These are phyloP conservation scores for Boloria selene DNA, from an alignment of 2,888 invertebrate species.

Conservation along the genomic window DNA sequence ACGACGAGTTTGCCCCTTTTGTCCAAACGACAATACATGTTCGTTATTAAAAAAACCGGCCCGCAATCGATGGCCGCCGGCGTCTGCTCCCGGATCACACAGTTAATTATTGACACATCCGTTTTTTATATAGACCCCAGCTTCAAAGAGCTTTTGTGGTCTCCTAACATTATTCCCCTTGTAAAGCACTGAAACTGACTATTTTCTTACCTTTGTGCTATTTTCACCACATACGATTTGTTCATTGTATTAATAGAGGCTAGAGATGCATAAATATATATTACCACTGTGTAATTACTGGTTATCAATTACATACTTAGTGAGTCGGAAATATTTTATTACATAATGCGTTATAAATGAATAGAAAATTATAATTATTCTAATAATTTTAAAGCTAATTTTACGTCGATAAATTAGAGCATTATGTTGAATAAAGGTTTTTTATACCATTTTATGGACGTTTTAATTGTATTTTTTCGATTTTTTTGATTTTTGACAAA, in stretches of 20 bases:
- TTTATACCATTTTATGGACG: too few species aligned
- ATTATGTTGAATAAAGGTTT: too few species aligned
- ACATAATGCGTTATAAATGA: neutral
- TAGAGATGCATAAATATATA: too few species aligned
- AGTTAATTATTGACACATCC: slow-evolving; percentile 82
- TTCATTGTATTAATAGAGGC: slow-evolving; percentile 49
- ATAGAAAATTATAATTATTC: neutral
- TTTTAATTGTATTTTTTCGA: too few species aligned
- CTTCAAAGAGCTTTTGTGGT: slow-evolving; percentile 61
- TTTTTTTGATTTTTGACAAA: too few species aligned
- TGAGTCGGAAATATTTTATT: neutral
- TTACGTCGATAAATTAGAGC: too few species aligned
- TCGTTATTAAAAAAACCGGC: slow-evolving; percentile 61
- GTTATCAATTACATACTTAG: slow-evolving; percentile 56
- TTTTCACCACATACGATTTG: slow-evolving; percentile 50
- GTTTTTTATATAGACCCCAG: slow-evolving; percentile 65
- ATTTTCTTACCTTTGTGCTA: slow-evolving; percentile 71
- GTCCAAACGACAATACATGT: slow-evolving; percentile 64
- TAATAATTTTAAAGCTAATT: too few species aligned
- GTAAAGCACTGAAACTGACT: slow-evolving; percentile 61
- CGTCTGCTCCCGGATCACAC: slow-evolving; percentile 69
- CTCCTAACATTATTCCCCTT: slow-evolving; percentile 65
- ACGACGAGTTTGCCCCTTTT: slow-evolving; percentile 62
- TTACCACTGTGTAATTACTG: slow-evolving; percentile 54
- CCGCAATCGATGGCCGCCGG: slow-evolving; percentile 72